A percentile compares a stretch with the other conserved stretches of the same genome.
phyloP scores from a whole-genome alignment of 2,888 invertebrate genomes.

The Metalampra italica region DNA sequence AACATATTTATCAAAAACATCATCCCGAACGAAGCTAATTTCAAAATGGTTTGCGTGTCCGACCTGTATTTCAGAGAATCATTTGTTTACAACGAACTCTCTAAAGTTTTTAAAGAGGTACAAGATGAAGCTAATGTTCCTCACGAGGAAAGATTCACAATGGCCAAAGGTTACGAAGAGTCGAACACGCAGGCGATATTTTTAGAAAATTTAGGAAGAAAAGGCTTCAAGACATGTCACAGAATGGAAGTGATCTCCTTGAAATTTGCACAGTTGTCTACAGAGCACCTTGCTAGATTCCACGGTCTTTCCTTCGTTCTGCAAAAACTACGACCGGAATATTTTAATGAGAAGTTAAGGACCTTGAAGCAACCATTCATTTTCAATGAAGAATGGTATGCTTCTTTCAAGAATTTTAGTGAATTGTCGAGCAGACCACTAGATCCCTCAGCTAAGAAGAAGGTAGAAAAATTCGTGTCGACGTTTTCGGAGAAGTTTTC shows the following conservation, averaged over 20 bases:
- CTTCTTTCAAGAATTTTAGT: slow-evolving; percentile 20
- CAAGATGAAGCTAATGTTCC: slow-evolving; percentile 41
- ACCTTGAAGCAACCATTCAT: slow-evolving; percentile 16
- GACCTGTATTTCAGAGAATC: slow-evolving; percentile 32
- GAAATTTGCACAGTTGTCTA: slow-evolving; percentile 36
- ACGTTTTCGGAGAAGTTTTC: slow-evolving; percentile 24
- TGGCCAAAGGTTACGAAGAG: slow-evolving; percentile 36
- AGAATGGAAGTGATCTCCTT: slow-evolving; percentile 38
- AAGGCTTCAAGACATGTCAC: slow-evolving; percentile 34
- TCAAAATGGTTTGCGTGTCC: slow-evolving; percentile 22
- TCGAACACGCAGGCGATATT: slow-evolving; percentile 31
- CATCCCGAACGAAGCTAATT: slow-evolving; percentile 14
- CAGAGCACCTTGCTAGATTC: slow-evolving; percentile 48
- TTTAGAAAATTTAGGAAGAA: slow-evolving; percentile 41
- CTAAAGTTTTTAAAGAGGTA: slow-evolving; percentile 31
- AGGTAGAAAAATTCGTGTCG: slow-evolving; percentile 22
- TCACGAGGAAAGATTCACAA: slow-evolving; percentile 30
- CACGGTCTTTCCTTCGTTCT: slow-evolving; percentile 44
- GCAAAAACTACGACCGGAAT: slow-evolving; percentile 30
- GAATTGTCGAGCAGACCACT: slow-evolving; percentile 21
- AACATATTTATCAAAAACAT: slow-evolving; percentile 44
- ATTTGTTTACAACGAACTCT: slow-evolving; percentile 39
- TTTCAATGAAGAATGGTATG: slow-evolving; percentile 29
- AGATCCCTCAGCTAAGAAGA: slow-evolving; percentile 18
- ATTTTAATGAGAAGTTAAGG: slow-evolving; percentile 33